Evolutionary conservation across 2,888 invertebrate genomes (phyloP).

Genomic region (Eristalis tenax): DNA sequence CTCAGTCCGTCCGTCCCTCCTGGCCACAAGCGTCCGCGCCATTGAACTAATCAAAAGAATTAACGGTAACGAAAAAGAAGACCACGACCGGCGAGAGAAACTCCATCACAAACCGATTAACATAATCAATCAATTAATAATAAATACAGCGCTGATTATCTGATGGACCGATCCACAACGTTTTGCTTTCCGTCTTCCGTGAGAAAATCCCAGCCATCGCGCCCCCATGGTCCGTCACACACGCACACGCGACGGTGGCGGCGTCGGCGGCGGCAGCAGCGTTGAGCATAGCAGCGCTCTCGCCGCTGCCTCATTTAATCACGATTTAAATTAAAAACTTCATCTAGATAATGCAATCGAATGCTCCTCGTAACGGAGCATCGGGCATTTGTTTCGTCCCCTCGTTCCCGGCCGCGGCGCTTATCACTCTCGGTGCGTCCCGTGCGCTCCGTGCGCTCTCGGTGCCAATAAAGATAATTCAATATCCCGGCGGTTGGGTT

Average conservation of each 20-base stretch:
- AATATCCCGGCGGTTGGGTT: conserved; percentile 61
- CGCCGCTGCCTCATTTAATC: conserved; percentile 63
- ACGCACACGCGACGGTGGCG: background rate
- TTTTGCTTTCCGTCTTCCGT: conserved; percentile 42
- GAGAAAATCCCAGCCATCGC: conserved; percentile 45
- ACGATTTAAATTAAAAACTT: conserved; percentile 72
- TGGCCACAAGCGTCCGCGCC: conserved; percentile 25
- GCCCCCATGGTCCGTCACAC: background rate
- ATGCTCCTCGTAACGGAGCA: conserved; percentile 59
- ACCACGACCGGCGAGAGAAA: conserved; percentile 16
- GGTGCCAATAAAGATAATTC: conserved; percentile 71
- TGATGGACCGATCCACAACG: conserved; percentile 36
- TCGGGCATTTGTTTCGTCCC: conserved; percentile 21
- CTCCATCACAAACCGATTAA: conserved; percentile 69
- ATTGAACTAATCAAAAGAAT: conserved; percentile 60
- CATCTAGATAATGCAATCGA: conserved; percentile 72
- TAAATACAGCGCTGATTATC: conserved; percentile 68
- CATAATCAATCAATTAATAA: conserved; percentile 72
- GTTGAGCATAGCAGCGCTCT: background rate
- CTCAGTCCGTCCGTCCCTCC: background rate
- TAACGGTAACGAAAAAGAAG: conserved; percentile 16
- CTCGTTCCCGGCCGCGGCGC: conserved; percentile 42
- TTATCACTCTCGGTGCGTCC: conserved; percentile 39
- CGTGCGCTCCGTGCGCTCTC: conserved; percentile 16
- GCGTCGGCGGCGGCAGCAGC: background rate